Evolutionary conservation across 2,113 vertebrate genomes (phyloP).

Genomic region (Empidonax alnorum): DNA sequence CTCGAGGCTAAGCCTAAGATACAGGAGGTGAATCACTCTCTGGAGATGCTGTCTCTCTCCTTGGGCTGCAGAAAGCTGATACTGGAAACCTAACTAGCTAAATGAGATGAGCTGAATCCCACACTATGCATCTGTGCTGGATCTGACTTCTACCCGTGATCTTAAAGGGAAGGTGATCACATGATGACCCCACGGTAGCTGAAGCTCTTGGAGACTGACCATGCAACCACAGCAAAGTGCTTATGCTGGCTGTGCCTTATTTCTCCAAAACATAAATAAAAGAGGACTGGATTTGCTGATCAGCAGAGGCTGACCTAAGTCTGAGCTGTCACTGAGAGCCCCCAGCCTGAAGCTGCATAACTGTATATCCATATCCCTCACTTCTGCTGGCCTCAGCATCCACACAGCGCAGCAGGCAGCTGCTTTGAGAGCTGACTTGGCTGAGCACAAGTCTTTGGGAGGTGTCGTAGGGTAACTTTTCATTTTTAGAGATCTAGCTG

Average conservation of each 20-base stretch:
- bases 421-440: constrained; percentile 46
- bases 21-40: constrained; percentile 36
- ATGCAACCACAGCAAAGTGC: not conserved
- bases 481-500: constrained; percentile 48
- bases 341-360: not conserved
- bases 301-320: constrained; percentile 40
- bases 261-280: not conserved
- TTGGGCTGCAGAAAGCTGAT: not conserved
- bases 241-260: not conserved
- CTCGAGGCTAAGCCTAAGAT: constrained; percentile 21
- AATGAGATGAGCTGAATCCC: not conserved
- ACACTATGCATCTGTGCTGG: rapidly evolving
- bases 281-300: constrained; percentile 17
- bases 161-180: not conserved
- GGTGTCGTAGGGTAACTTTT: not conserved
- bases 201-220: not conserved
- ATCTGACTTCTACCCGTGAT: not conserved
- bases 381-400: constrained; percentile 61
- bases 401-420: not conserved
- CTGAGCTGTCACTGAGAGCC: not conserved
- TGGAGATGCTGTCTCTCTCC: not conserved
- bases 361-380: not conserved
- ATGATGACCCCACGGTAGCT: not conserved
- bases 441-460: constrained; percentile 16
- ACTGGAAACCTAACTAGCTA: not conserved